These are phyloP conservation scores for Montipora sp. DNA, from an alignment of 64 coral and sea anemone genomes.

Conservation along the genomic window DNA sequence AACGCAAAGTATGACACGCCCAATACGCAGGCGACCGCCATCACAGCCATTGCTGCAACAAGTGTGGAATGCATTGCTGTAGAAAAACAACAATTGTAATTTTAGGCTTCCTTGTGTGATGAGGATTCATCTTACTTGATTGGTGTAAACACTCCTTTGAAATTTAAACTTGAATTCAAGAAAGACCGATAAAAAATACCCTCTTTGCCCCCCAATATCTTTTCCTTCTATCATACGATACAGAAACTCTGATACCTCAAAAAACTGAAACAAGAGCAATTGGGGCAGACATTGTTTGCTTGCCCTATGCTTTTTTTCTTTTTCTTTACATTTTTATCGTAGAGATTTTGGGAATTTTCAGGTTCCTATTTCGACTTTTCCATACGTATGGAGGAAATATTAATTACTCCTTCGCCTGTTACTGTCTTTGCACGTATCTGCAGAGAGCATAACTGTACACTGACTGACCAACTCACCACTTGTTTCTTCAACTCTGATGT, in stretches of 20 bases:
- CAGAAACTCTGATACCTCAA: too few relatives aligned
- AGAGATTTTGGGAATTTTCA: too few relatives aligned
- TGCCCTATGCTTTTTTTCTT: too few relatives aligned
- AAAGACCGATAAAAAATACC: too few relatives aligned
- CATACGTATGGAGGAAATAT: too few relatives aligned
- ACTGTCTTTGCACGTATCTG: neutral
- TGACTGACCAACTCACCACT: neutral
- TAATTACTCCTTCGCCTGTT: neutral
- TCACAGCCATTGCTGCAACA: constrained; percentile 10
- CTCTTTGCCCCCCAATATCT: too few relatives aligned
- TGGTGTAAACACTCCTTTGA: neutral
- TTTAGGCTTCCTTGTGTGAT: neutral
- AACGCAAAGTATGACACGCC: neutral
- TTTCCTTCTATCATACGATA: too few relatives aligned
- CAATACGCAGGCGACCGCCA: neutral
- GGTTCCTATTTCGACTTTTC: too few relatives aligned
- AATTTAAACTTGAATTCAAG: neutral
- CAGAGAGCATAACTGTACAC: neutral
- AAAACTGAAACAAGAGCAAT: too few relatives aligned
- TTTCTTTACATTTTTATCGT: too few relatives aligned
- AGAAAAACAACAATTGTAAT: neutral
- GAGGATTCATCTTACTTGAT: neutral
- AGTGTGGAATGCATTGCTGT: neutral
- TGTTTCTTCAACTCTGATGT: neutral
- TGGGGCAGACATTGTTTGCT: too few relatives aligned